A percentile compares a stretch with the other conserved stretches of the same genome.
Evolutionary conservation across 2,888 invertebrate species (phyloP).

Genomic region (Drosophila ezoana): DNA sequence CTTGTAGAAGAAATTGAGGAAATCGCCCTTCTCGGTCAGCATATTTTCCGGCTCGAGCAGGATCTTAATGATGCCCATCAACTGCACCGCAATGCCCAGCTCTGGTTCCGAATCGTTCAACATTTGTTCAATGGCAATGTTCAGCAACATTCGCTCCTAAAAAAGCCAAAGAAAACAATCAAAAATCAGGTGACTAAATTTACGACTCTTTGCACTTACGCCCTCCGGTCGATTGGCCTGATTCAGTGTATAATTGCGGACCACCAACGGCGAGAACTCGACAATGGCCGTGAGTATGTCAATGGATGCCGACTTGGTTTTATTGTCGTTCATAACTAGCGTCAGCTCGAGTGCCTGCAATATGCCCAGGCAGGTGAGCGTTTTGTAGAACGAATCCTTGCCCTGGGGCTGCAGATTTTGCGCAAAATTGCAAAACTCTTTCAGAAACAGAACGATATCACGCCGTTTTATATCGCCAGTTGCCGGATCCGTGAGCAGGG

Average conservation of each 20-base stretch:
- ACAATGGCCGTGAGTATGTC: slow-evolving; percentile 99
- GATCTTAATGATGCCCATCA: slow-evolving; percentile 96
- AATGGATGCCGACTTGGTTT: slow-evolving; percentile 98
- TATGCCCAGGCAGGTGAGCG: slow-evolving; percentile 94
- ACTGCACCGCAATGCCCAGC: slow-evolving; percentile 97
- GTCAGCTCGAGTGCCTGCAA: slow-evolving; percentile 96
- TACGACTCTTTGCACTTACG: slow-evolving; percentile 86
- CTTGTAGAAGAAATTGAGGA: slow-evolving; percentile 99
- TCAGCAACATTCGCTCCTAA: slow-evolving; percentile 96
- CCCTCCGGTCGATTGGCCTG: slow-evolving; percentile 95
- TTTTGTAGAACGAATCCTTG: slow-evolving; percentile 99
- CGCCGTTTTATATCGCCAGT: slow-evolving; percentile 93
- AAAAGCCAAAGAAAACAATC: background rate
- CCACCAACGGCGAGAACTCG: slow-evolving; percentile 98
- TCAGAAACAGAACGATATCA: slow-evolving; percentile 98
- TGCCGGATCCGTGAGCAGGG: slow-evolving; percentile 94
- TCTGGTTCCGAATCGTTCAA: slow-evolving; percentile 98
- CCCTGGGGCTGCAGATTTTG: slow-evolving; percentile 99
- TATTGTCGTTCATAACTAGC: slow-evolving; percentile 94
- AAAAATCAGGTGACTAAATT: slow-evolving; percentile 2
- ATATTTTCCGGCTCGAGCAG: slow-evolving; percentile 99
- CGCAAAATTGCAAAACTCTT: slow-evolving; percentile 99
- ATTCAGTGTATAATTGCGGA: slow-evolving; percentile 97
- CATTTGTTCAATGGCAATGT: slow-evolving; percentile 99
- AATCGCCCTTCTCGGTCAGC: slow-evolving; percentile 99